Conservation (phyloP, 2,797 vertebrate genomes). For the Poliocrania exsul region DNA sequence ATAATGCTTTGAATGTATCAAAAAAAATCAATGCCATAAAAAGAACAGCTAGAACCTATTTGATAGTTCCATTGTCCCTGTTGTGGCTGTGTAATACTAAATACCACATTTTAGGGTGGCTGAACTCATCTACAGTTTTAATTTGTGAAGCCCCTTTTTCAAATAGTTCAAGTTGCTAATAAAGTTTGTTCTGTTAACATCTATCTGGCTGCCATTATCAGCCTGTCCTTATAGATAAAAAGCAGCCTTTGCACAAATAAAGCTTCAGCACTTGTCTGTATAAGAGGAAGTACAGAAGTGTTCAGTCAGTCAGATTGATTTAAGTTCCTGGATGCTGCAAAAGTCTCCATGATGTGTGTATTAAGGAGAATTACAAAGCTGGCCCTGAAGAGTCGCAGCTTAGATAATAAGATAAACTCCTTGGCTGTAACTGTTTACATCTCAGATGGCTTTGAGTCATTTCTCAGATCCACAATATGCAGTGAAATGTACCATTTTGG, state of each 20-base stretch:
- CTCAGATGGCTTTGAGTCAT: constrained; percentile 23
- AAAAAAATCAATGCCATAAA: constrained; percentile 56
- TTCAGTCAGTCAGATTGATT: not conserved
- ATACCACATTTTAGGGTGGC: not conserved
- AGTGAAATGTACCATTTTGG: constrained; percentile 17
- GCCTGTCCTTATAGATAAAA: constrained; percentile 21
- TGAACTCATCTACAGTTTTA: constrained; percentile 11
- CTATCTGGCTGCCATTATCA: constrained; percentile 35
- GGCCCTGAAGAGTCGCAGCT: constrained; percentile 25
- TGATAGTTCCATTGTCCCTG: constrained; percentile 34
- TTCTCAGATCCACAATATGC: not conserved
- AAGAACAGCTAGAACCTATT: constrained; percentile 54
- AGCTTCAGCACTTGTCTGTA: constrained; percentile 29
- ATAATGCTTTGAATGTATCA: constrained; percentile 71
- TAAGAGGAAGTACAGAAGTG: constrained; percentile 18
- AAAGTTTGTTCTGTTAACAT: constrained; percentile 35
- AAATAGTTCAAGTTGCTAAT: constrained; percentile 15
- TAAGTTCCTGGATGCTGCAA: constrained; percentile 10
- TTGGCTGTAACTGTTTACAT: constrained; percentile 41
- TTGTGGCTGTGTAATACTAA: constrained; percentile 29
- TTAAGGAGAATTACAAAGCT: constrained; percentile 20
- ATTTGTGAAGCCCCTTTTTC: constrained; percentile 33
- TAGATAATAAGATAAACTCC: constrained; percentile 24
- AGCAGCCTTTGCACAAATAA: constrained; percentile 67
- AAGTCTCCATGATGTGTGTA: not conserved